Percentiles rank a stretch among this genome's conserved stretches.
phyloP scores from a whole-genome alignment of 1,140 invertebrate species.

The Anadara kagoshimensis region DNA sequence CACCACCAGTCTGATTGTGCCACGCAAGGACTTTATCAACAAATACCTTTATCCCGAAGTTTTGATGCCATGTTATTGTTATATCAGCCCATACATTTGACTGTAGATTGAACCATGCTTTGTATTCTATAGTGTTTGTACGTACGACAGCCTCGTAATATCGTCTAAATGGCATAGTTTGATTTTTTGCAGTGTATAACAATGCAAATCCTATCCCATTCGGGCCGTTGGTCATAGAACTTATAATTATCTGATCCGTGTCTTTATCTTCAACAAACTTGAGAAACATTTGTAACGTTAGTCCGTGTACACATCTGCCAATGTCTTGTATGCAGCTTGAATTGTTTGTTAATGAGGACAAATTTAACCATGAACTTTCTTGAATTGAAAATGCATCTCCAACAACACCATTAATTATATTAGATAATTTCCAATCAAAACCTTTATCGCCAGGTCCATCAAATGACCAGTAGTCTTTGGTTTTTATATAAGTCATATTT shows the following conservation, averaged over 20 bases:
- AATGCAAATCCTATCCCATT: slow-evolving; percentile 14
- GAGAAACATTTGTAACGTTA: slow-evolving; percentile 12
- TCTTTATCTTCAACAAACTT: slow-evolving; percentile 22
- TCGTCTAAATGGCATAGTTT: slow-evolving; percentile 28
- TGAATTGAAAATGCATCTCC: too few relatives aligned
- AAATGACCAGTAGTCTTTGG: too few relatives aligned
- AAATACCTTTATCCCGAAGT: slow-evolving; percentile 27
- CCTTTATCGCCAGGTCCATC: too few relatives aligned
- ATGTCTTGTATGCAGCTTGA: slow-evolving; percentile 23
- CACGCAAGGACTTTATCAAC: slow-evolving; percentile 19
- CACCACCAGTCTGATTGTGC: too few relatives aligned
- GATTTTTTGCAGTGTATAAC: slow-evolving; percentile 22
- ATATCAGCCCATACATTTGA: slow-evolving; percentile 14
- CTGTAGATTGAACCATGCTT: slow-evolving; percentile 30
- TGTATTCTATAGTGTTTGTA: slow-evolving; percentile 6
- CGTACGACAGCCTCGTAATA: slow-evolving; percentile 24
- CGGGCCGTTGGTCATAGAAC: slow-evolving; percentile 14
- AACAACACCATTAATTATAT: too few relatives aligned
- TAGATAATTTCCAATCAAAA: too few relatives aligned
- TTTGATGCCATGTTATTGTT: slow-evolving; percentile 23
- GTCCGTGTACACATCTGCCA: slow-evolving; percentile 24
- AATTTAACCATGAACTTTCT: too few relatives aligned
- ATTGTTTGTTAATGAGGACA: too few relatives aligned
- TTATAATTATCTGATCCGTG: slow-evolving; percentile 24
- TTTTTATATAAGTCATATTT: too few relatives aligned